Base-by-base conservation (phyloP, 2,888 invertebrate species). In the Phragmatobia fuliginosa region DNA sequence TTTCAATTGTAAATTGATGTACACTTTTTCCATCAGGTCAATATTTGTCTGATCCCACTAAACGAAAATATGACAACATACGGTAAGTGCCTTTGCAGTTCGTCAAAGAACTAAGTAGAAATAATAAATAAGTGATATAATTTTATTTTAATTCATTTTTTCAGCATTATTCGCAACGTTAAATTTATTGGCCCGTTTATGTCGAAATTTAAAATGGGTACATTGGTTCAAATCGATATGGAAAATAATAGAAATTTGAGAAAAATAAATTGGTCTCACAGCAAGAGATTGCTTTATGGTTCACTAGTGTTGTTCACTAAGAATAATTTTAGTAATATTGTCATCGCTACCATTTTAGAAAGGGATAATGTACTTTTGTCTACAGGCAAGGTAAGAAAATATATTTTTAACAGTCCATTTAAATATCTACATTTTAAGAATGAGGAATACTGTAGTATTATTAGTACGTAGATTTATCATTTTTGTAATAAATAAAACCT, bases 221-320 rank as follows among this genome's bases (percentile, higher is more conserved):
- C 88, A 10, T 63, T 92, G 0, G 83, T 92, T 18, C 86, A 91
- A 74, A 80, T 94, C 1, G 88, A 91, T 68, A 73, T 84, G 10
- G 79, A 68, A 8, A 83, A 68, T 2, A 88, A 81, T 80, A 92
- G 79, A 83, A 83, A 76, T 76, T 88, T 90, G 52, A 86, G 82
- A 82, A 94, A 62, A 84, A 93, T 89, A 11, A 91, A 91, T 56
- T 94, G 93, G 94, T 75, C 81, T 0, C 84, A 92, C 67, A 92
- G 86, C 78, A 96, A 96, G 83, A 90, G 96, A 65, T 96, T 97
- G 65, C 94, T 97, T 83, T 96, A 90, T 87, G 98, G 98, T 0
- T 96, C 97, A 0, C 91, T 98, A 63, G 87, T 98, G 1, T 96
- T 97, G 77, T 96, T 98, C 66, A 97, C 97, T 0, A 94, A 94